phyloP scores from a whole-genome alignment of 2,797 vertebrate species.

The Columba guinea region DNA sequence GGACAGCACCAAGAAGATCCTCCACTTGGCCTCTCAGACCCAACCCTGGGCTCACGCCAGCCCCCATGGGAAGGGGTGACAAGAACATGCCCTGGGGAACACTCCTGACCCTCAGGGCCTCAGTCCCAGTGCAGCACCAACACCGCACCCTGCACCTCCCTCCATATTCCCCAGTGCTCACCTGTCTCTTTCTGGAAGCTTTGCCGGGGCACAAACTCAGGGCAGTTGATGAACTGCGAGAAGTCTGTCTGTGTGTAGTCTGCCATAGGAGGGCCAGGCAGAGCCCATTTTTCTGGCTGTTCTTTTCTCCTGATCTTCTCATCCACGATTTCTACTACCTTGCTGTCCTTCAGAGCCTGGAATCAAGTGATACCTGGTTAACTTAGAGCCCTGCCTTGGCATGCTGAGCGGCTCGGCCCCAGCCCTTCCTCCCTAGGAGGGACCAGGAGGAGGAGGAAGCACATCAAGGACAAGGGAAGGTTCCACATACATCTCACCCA shows the following conservation, averaged over 20 bases:
- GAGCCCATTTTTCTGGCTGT: slow-evolving; percentile 93
- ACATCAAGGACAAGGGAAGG: not conserved
- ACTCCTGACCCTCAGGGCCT: not conserved
- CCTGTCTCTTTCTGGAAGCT: slow-evolving; percentile 84
- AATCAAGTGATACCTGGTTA: not conserved
- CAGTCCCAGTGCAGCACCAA: not conserved
- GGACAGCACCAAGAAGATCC: rapidly evolving
- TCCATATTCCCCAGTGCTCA: slow-evolving; percentile 26
- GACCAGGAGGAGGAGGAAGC: not conserved
- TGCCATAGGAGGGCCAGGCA: slow-evolving; percentile 84
- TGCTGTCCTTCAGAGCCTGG: slow-evolving; percentile 94
- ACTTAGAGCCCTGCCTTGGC: not conserved
- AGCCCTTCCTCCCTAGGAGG: not conserved
- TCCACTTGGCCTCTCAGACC: not conserved
- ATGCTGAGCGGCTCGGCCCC: rapidly evolving
- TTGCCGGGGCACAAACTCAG: slow-evolving; percentile 93
- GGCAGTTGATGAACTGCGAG: slow-evolving; percentile 95
- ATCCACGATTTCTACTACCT: slow-evolving; percentile 93
- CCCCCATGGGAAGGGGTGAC: rapidly evolving
- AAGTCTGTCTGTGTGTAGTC: slow-evolving; percentile 93
- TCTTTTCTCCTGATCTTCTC: slow-evolving; percentile 95
- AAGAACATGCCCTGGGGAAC: not conserved
- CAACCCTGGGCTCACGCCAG: not conserved
- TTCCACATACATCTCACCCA: not conserved
- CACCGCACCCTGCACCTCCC: not conserved